phyloP scores from a whole-genome alignment of 1,140 invertebrate genomes.

The Danaus melanippus region DNA sequence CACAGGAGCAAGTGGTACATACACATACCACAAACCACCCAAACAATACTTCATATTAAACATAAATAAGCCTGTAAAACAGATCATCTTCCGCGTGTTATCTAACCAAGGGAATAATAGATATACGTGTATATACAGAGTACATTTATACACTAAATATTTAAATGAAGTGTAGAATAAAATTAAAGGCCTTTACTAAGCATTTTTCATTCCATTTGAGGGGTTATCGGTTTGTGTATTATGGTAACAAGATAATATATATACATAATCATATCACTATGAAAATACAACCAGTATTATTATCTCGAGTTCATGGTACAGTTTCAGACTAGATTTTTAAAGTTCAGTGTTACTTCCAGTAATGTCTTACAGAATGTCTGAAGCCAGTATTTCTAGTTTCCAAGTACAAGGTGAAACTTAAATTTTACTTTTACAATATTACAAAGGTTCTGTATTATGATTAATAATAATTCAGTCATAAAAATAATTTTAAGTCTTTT shows the following conservation, averaged over 20 bases:
- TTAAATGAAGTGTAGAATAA: conserved; percentile 12
- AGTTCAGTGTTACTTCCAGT: no score
- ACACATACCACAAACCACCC: conserved; percentile 35
- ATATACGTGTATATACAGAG: conserved; percentile 61
- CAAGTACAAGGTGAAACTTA: no score
- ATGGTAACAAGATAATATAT: conserved; percentile 13
- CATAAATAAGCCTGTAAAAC: conserved; percentile 29
- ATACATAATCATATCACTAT: conserved; percentile 4
- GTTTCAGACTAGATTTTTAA: no score
- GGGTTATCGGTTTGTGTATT: conserved; percentile 6
- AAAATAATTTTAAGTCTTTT: no score
- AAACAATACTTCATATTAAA: conserved; percentile 52
- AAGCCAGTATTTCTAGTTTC: no score
- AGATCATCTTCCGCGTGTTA: conserved; percentile 45
- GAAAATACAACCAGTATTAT: neutral
- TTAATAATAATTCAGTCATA: no score
- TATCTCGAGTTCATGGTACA: no score
- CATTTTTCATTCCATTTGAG: neutral
- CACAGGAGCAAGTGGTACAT: conserved; percentile 36
- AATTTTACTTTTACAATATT: no score
- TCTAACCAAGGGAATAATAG: conserved; percentile 56
- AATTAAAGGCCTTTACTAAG: neutral
- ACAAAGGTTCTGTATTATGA: no score
- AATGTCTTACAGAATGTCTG: no score
- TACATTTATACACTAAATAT: conserved; percentile 41